Percentiles rank a stretch among this genome's conserved stretches.
Conservation (phyloP, 1,140 invertebrate genomes). For the Trichonephila inaurata region DNA sequence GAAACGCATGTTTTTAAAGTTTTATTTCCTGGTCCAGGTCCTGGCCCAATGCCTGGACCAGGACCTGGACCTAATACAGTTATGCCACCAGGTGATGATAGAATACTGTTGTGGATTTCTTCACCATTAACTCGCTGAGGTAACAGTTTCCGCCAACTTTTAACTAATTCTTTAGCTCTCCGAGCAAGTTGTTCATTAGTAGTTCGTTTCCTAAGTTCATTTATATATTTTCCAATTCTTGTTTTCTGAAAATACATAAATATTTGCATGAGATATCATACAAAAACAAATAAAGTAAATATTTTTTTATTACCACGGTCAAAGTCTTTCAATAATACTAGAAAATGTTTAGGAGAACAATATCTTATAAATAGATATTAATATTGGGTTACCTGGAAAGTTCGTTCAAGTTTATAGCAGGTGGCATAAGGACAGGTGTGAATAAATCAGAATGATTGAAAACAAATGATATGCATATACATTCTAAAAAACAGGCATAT, state of each 20-base stretch:
- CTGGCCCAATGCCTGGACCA: conserved; percentile 73
- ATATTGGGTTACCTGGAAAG: too few relatives aligned
- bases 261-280: neutral
- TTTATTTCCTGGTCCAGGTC: conserved; percentile 77
- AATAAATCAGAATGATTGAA: too few relatives aligned
- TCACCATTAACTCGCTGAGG: conserved; percentile 73
- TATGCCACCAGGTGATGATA: conserved; percentile 44
- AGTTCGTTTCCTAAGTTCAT: conserved; percentile 93
- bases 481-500: too few relatives aligned
- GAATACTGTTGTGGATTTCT: conserved; percentile 49
- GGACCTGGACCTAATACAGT: conserved; percentile 70
- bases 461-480: too few relatives aligned
- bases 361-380: too few relatives aligned
- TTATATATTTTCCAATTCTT: conserved; percentile 95
- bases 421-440: too few relatives aligned
- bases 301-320: too few relatives aligned
- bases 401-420: too few relatives aligned
- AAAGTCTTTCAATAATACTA: too few relatives aligned
- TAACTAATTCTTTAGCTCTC: conserved; percentile 93
- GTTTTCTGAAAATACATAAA: conserved; percentile 84
- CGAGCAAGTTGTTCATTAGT: conserved; percentile 88
- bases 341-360: too few relatives aligned
- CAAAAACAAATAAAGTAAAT: neutral
- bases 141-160: conserved; percentile 91
- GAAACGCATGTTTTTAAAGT: conserved; percentile 71